A percentile compares a stretch with the other conserved stretches of the same genome.
Conservation (phyloP, 2,888 invertebrate species). For the Arctia plantaginis region DNA sequence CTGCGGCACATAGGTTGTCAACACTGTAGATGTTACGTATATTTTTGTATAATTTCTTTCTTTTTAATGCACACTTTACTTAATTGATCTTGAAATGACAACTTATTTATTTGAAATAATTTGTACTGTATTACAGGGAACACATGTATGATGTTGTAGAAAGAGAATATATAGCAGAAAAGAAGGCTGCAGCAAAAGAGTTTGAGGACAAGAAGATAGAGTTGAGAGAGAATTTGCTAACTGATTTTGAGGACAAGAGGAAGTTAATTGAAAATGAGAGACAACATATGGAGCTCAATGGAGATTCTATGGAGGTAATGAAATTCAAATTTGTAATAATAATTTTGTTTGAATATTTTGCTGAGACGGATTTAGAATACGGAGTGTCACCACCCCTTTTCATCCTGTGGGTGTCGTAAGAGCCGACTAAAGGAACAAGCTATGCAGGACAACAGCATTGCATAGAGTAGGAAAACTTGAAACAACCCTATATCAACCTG, state of each 20-base stretch:
- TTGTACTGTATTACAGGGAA: conserved; percentile 83
- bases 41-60: no score
- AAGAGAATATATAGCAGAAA: conserved; percentile 94
- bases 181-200: conserved; percentile 95
- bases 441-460: no score
- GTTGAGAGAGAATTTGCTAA: conserved; percentile 94
- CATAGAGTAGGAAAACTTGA: no score
- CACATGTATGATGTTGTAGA: conserved; percentile 95
- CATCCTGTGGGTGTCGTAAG: no score
- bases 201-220: conserved; percentile 98
- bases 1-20: no score
- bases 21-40: neutral
- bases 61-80: no score
- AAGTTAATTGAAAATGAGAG: conserved; percentile 96
- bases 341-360: no score
- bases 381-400: no score
- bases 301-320: conserved; percentile 93
- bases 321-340: neutral
- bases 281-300: conserved; percentile 95
- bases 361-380: no score
- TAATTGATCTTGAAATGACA: neutral
- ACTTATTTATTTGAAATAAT: neutral
- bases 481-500: no score
- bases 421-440: no score
- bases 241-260: conserved; percentile 97